phyloP scores from a whole-genome alignment of 2,113 vertebrate species.

The Prolemur simus region DNA sequence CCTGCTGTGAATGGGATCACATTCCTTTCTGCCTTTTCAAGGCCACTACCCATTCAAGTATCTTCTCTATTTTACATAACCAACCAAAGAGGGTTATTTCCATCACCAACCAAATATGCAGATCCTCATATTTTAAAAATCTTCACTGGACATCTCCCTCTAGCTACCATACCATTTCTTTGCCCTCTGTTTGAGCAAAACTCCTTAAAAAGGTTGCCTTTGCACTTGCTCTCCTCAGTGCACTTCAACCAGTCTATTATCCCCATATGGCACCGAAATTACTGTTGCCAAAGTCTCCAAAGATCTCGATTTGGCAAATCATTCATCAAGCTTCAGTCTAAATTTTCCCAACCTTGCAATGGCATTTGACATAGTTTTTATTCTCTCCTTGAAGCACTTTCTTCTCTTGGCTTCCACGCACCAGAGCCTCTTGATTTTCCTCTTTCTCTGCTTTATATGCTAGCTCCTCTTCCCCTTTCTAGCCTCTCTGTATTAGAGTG shows the following conservation, averaged over 20 bases:
- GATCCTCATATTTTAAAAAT: not conserved
- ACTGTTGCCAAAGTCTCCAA: not conserved
- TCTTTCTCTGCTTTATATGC: not conserved
- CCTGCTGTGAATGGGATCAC: not conserved
- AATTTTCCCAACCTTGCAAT: not conserved
- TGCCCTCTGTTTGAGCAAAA: not conserved
- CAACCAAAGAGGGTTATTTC: not conserved
- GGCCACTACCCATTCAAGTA: not conserved
- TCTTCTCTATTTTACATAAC: not conserved
- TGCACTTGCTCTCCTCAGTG: not conserved
- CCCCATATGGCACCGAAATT: not conserved
- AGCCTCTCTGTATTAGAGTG: not conserved
- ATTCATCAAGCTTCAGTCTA: not conserved
- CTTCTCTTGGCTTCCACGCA: not conserved
- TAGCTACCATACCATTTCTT: not conserved
- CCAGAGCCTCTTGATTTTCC: not conserved
- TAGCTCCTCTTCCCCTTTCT: not conserved
- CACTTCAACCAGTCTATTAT: not conserved
- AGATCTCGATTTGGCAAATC: not conserved
- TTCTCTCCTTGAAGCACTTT: not conserved
- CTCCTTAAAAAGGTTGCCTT: not conserved
- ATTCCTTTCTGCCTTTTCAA: not conserved
- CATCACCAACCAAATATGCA: not conserved
- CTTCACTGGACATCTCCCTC: not conserved
- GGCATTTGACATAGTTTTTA: not conserved